phyloP scores from a whole-genome alignment of 2,888 invertebrate genomes.

The Drosophila cyrtoloma region DNA sequence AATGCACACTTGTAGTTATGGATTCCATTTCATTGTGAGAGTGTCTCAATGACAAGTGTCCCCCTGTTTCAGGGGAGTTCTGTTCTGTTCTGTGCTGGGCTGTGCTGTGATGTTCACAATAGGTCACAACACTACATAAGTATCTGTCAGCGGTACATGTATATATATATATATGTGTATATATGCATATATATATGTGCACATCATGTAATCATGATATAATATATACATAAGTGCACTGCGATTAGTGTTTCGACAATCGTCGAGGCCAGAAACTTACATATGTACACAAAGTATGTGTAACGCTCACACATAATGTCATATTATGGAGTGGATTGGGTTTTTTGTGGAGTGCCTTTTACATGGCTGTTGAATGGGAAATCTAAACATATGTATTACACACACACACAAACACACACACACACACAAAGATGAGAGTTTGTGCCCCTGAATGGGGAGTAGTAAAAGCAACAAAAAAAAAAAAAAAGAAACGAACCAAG shows the following conservation, averaged over 20 bases:
- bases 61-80: conserved; percentile 12
- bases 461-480: conserved; percentile 26
- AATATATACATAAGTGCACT: conserved; percentile 31
- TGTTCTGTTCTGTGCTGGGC: not conserved
- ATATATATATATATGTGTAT: not conserved
- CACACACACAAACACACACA: conserved; percentile 31
- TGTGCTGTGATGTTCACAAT: not conserved
- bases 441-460: conserved; percentile 55
- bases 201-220: conserved; percentile 20
- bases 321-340: conserved; percentile 25
- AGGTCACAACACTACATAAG: conserved; percentile 1
- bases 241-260: conserved; percentile 29
- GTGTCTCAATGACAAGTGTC: not conserved
- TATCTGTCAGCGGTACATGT: not conserved
- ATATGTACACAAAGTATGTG: conserved; percentile 47
- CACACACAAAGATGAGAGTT: conserved; percentile 23
- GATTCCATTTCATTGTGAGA: not conserved
- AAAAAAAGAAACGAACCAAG: conserved; percentile 27
- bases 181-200: not conserved
- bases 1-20: not conserved
- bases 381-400: conserved; percentile 80
- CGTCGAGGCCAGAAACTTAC: conserved; percentile 20
- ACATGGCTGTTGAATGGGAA: conserved; percentile 72
- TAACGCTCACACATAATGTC: conserved; percentile 56
- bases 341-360: conserved; percentile 48